Conservation (phyloP, 2,797 vertebrate species). For the Microctenopoma steveboyesi region DNA sequence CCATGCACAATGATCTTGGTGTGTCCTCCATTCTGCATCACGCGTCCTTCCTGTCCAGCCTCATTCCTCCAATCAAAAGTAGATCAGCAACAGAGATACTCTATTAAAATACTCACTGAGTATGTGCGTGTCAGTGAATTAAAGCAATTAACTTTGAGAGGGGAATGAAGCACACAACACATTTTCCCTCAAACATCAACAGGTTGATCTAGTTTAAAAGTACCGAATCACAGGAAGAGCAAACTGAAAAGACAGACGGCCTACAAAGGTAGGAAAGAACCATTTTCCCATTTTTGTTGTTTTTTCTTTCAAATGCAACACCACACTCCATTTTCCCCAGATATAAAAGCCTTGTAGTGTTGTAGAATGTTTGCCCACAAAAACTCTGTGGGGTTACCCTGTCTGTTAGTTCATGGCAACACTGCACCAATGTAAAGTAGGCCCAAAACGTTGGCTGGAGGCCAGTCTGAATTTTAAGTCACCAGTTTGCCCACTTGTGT, state of each 20-base stretch:
- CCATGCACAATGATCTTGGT: no score
- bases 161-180: slow-evolving; percentile 26
- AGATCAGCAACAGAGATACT: no score
- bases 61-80: no score
- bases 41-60: no score
- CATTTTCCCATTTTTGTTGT: slow-evolving; percentile 12
- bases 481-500: slow-evolving; percentile 71
- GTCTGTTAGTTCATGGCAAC: slow-evolving; percentile 76
- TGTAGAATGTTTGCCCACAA: slow-evolving; percentile 72
- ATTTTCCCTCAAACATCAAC: slow-evolving; percentile 26
- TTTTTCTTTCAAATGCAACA: slow-evolving; percentile 34
- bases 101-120: no score
- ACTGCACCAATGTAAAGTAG: slow-evolving; percentile 85
- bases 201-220: slow-evolving; percentile 57
- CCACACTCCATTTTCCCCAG: slow-evolving; percentile 30
- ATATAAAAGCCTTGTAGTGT: slow-evolving; percentile 51
- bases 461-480: slow-evolving; percentile 84
- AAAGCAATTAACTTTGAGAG: slow-evolving; percentile 44
- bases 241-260: slow-evolving; percentile 15
- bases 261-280: slow-evolving; percentile 3
- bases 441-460: slow-evolving; percentile 74
- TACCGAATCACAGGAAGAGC: slow-evolving; percentile 44
- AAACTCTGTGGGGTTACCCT: slow-evolving; percentile 69
- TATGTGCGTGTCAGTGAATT: slow-evolving; percentile 9
- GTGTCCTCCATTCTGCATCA: no score